Conservation (phyloP, 2,113 vertebrate genomes). For the Pollimyrus isidori region DNA sequence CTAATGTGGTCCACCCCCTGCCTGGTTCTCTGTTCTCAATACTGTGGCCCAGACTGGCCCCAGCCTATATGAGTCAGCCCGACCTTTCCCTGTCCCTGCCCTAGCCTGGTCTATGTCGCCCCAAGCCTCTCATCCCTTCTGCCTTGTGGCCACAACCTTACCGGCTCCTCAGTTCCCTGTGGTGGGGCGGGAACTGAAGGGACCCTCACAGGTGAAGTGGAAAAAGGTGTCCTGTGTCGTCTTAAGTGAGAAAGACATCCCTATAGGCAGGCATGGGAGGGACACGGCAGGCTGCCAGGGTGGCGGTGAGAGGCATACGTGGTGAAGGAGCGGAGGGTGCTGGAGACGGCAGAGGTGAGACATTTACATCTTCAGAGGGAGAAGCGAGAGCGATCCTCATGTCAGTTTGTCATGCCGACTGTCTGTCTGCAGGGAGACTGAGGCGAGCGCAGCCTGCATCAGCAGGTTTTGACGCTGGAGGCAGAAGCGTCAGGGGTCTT, state of each 20-base stretch:
- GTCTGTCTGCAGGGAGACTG: neutral
- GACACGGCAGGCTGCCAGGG: neutral
- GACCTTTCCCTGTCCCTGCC: neutral
- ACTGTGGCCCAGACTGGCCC: neutral
- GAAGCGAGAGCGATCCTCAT: neutral
- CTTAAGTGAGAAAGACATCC: neutral
- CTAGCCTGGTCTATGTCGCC: neutral
- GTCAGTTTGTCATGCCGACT: neutral
- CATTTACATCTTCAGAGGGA: neutral
- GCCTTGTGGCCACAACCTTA: neutral
- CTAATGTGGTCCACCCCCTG: neutral
- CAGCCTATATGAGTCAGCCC: neutral
- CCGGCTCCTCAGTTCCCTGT: neutral
- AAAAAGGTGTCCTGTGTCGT: neutral
- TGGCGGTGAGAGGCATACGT: neutral
- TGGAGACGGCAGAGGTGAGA: neutral
- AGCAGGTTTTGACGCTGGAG: constrained; percentile 76
- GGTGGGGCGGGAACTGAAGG: neutral
- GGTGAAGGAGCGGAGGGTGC: neutral
- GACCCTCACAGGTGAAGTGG: neutral
- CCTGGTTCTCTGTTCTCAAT: neutral
- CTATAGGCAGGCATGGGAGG: neutral
- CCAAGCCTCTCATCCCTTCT: neutral
- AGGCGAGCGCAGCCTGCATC: constrained; percentile 31
- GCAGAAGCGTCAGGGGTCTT: constrained; percentile 88